Percentiles rank a stretch among this genome's conserved stretches.
Conservation (phyloP, 2,888 invertebrate species). For the Drosophila merina region DNA sequence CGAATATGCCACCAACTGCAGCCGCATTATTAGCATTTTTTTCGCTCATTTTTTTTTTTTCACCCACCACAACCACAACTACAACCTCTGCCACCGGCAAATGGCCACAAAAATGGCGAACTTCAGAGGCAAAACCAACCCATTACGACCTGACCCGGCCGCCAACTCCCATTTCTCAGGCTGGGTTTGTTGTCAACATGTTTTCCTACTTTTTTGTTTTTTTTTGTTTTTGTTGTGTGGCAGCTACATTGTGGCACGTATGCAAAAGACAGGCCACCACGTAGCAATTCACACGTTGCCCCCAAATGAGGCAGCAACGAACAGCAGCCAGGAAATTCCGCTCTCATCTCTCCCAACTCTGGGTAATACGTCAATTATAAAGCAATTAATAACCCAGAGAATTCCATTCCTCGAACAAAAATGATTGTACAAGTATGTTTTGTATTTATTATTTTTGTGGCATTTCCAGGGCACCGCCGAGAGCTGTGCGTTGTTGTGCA, state of each 20-base stretch:
- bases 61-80: constrained; percentile 49
- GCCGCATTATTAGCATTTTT: constrained; percentile 77
- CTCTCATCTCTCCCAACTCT: constrained; percentile 11
- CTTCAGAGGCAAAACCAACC: constrained; percentile 57
- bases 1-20: constrained; percentile 58
- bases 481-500: constrained; percentile 33
- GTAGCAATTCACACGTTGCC: constrained; percentile 78
- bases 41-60: neutral
- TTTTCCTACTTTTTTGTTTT: constrained; percentile 43
- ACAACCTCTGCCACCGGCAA: constrained; percentile 53
- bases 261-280: constrained; percentile 73
- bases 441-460: constrained; percentile 11
- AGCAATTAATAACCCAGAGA: constrained; percentile 46
- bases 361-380: constrained; percentile 42
- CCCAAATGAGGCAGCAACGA: constrained; percentile 53
- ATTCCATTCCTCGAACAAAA: constrained; percentile 28
- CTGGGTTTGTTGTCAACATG: constrained; percentile 72
- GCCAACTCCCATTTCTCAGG: constrained; percentile 54
- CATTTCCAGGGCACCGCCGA: neutral
- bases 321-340: constrained; percentile 16
- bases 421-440: constrained; percentile 2
- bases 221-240: constrained; percentile 19
- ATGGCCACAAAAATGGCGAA: constrained; percentile 81
- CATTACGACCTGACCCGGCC: constrained; percentile 1
- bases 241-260: constrained; percentile 75